These are phyloP conservation scores for Drymonia ruficornis DNA, from an alignment of 2,888 invertebrate genomes.

Conservation along the genomic window DNA sequence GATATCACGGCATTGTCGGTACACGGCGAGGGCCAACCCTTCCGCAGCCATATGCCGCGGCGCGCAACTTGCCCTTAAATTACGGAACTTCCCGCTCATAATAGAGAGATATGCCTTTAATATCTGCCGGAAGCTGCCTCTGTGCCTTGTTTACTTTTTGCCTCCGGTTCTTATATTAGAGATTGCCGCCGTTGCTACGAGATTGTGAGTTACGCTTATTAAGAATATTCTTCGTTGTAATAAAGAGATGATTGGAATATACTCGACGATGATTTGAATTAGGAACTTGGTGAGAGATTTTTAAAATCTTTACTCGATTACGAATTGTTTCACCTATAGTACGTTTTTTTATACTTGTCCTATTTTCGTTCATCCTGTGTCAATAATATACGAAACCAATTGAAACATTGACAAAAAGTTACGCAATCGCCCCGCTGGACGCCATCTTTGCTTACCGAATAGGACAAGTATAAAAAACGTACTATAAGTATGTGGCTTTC, in stretches of 20 bases:
- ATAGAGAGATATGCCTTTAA: constrained; percentile 85
- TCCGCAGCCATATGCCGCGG: constrained; percentile 77
- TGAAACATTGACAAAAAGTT: too few relatives aligned
- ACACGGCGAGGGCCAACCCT: constrained; percentile 65
- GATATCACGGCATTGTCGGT: constrained; percentile 39
- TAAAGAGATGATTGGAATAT: constrained; percentile 15
- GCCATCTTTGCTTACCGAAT: too few relatives aligned
- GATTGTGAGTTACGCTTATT: constrained; percentile 35
- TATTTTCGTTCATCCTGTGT: too few relatives aligned
- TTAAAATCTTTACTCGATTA: too few relatives aligned
- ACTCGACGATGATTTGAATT: too few relatives aligned
- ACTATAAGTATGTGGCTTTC: too few relatives aligned
- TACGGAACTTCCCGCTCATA: constrained; percentile 84
- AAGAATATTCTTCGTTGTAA: constrained; percentile 28
- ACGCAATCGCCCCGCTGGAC: too few relatives aligned
- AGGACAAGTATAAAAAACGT: too few relatives aligned
- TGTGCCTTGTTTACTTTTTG: constrained; percentile 79
- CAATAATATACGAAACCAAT: too few relatives aligned
- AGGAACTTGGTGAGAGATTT: too few relatives aligned
- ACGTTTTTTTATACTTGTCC: too few relatives aligned
- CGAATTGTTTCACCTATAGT: too few relatives aligned
- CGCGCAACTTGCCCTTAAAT: constrained; percentile 77
- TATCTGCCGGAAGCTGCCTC: constrained; percentile 79
- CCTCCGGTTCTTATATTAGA: constrained; percentile 76
- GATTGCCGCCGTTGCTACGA: constrained; percentile 35